A percentile compares a stretch with the other conserved stretches of the same genome.
phyloP scores from a whole-genome alignment of 2,797 vertebrate genomes.

The Varecia variegata region DNA sequence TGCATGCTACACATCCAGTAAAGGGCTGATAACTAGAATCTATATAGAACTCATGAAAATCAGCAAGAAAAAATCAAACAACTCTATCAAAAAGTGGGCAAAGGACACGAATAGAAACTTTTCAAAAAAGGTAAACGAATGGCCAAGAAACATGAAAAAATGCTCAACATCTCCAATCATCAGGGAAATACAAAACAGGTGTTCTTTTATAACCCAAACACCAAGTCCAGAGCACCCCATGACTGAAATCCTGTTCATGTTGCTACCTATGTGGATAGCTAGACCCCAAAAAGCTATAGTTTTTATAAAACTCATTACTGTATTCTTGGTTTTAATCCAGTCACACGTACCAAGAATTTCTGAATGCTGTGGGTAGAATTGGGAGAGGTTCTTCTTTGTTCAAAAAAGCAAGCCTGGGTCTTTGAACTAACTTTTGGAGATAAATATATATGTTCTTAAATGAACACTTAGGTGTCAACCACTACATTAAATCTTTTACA shows the following conservation, averaged over 20 bases:
- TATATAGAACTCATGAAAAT: no score
- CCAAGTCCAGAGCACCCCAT: not conserved
- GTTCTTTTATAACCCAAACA: slow-evolving; percentile 51
- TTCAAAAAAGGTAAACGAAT: no score
- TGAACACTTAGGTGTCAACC: not conserved
- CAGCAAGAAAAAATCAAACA: no score
- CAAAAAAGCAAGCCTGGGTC: not conserved
- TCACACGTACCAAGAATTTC: not conserved
- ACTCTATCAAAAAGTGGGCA: no score
- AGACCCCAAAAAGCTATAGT: not conserved
- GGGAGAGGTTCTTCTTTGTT: not conserved
- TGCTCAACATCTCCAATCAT: no score
- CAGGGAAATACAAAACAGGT: not conserved
- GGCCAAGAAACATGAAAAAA: no score
- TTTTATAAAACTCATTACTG: not conserved
- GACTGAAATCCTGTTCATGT: not conserved
- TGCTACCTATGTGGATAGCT: not conserved
- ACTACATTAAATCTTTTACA: not conserved
- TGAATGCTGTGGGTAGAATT: not conserved
- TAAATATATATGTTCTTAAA: not conserved
- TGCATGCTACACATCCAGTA: no score
- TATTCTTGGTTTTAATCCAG: not conserved
- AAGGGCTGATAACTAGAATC: no score
- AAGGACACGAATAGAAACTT: no score
- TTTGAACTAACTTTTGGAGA: not conserved